Base-by-base conservation (phyloP, 1,140 invertebrate species). In the Theocolax elegans region DNA sequence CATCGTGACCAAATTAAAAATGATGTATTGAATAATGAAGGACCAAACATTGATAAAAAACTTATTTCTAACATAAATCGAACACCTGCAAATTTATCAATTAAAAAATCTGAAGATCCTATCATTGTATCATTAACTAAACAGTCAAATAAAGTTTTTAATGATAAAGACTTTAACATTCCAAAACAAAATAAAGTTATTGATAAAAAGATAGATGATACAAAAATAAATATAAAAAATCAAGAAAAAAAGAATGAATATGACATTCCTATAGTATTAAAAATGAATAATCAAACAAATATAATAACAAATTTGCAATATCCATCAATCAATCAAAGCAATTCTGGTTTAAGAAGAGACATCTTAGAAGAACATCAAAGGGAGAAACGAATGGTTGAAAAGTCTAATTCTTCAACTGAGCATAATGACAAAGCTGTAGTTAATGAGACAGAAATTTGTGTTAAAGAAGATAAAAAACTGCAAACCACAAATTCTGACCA, bases 101-200 rank as follows among this genome's bases (percentile, higher is more conserved):
- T 54, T 25, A 74, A 76, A 59, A 76, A 75, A 71, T 72, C 75
- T 31, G 65, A 68, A 31, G 79, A 80, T 53, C 80, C 79, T 23
- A 83, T 86, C 23, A 71, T 85, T 10, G 80, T 77, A 56, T 78
- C 79, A 54, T 73, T 86, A n/a, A 79, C 76, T 2, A 83, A 83
- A 48, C 64, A 76, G 35, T 67, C 72, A 15, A 23, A 69, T 23
- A 70, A 71, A n/a, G 60, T 56, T 44, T 67, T 56, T 13, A 66
- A 68, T 65, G 65, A 73, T 2, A 53, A 78, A 38, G n/a, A 8
- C 12, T 19, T 51, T 8, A 21, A 68, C 19, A 73, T 72, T 63
- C 51, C 48, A 17, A 65, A 75, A 48, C 15, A 15, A 6, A 51
- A 53, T 27, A 35, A 15, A 53, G 31, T 29, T 13, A 38, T 13